A percentile compares a stretch with the other conserved stretches of the same genome.
Evolutionary conservation across 1,140 invertebrate genomes (phyloP).

Genomic region (Popillia japonica): DNA sequence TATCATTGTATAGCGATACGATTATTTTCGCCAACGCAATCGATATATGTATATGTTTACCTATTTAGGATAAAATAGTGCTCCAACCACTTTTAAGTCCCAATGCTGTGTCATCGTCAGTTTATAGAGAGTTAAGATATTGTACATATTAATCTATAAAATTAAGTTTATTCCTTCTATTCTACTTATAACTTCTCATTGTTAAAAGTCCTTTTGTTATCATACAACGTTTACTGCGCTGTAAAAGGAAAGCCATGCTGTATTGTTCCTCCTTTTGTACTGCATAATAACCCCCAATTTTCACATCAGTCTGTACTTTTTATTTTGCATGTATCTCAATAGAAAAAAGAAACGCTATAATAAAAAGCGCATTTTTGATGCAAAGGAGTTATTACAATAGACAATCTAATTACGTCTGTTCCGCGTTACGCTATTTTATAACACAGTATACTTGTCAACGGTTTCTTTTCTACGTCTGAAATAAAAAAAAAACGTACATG

Average conservation of each 20-base stretch:
- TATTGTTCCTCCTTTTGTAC: not conserved
- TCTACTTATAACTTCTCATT: too few species aligned
- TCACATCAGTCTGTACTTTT: conserved; percentile 10
- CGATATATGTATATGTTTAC: too few species aligned
- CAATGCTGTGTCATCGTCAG: too few species aligned
- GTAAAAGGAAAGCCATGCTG: not conserved
- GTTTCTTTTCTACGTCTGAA: not conserved
- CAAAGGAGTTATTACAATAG: conserved; percentile 14
- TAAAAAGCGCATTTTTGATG: conserved; percentile 5
- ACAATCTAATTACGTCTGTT: conserved; percentile 11
- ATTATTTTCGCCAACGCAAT: too few species aligned
- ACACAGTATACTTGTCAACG: not conserved
- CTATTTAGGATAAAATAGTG: too few species aligned
- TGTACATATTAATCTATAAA: too few species aligned
- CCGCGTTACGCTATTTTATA: not conserved
- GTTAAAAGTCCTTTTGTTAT: too few species aligned
- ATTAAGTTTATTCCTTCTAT: too few species aligned
- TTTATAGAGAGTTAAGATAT: too few species aligned
- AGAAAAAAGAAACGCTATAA: not conserved
- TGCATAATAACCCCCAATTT: conserved; percentile 9
- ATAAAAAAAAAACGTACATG: not conserved
- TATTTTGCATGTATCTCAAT: not conserved
- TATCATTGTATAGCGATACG: too few species aligned
- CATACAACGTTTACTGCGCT: not conserved
- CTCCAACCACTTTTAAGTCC: too few species aligned